phyloP scores from a whole-genome alignment of 2,113 vertebrate genomes.

The Pseudolaguvia tuberculata region DNA sequence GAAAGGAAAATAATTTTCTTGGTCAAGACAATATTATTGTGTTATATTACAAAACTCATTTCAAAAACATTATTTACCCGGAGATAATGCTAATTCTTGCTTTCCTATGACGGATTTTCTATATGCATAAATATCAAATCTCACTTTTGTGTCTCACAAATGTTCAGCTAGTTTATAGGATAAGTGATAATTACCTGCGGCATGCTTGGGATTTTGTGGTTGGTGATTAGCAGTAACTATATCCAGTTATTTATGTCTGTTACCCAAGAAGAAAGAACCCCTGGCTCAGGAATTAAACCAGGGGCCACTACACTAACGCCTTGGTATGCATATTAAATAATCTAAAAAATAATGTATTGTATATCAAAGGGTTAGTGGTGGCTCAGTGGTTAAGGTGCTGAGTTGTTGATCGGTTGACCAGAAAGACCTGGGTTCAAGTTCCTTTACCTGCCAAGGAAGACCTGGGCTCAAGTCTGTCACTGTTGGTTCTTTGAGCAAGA shows the following conservation, averaged over 20 bases:
- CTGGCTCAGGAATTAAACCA: too few relatives aligned
- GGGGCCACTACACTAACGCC: too few relatives aligned
- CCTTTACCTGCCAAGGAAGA: too few relatives aligned
- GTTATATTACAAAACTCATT: conserved; percentile 7
- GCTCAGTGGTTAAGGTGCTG: too few relatives aligned
- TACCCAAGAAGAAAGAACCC: too few relatives aligned
- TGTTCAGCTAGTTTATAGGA: conserved; percentile 59
- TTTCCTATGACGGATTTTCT: background rate
- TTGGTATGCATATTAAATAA: too few relatives aligned
- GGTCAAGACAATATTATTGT: background rate
- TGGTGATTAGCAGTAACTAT: conserved; percentile 37
- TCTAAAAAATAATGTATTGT: too few relatives aligned
- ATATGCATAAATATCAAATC: background rate
- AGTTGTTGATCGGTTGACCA: too few relatives aligned
- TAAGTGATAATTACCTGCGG: conserved; percentile 62
- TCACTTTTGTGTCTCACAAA: conserved; percentile 55
- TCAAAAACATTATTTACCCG: background rate
- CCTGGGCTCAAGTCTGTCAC: too few relatives aligned
- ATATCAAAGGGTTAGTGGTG: too few relatives aligned
- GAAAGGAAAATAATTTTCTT: background rate
- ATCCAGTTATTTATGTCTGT: conserved; percentile 44
- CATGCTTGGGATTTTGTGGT: conserved; percentile 61
- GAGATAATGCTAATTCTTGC: background rate
- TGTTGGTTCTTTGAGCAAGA: too few relatives aligned
- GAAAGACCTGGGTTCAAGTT: too few relatives aligned